Evolutionary conservation across 1,140 invertebrate genomes (phyloP).

Genomic region (Coptotermes formosanus): DNA sequence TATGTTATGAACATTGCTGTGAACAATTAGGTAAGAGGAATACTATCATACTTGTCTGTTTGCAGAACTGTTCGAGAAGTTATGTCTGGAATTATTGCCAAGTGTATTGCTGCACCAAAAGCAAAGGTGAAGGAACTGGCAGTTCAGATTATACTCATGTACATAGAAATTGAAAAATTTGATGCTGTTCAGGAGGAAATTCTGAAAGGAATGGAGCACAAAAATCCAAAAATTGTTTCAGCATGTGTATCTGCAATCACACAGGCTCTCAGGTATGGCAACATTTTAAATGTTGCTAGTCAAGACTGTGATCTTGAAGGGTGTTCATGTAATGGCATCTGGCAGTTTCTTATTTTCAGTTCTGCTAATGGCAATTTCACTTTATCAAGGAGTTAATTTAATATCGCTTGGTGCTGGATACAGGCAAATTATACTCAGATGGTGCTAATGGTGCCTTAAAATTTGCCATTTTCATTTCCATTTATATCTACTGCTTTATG

Average conservation of each 20-base stretch:
- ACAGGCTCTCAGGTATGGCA: slow-evolving; percentile 63
- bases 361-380: too few species aligned
- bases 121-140: slow-evolving; percentile 90
- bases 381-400: too few species aligned
- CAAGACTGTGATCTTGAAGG: neutral
- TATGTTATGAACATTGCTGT: too few species aligned
- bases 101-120: slow-evolving; percentile 89
- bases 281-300: neutral
- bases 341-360: too few species aligned
- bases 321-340: too few species aligned
- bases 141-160: slow-evolving; percentile 87
- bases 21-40: neutral
- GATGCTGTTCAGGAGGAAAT: slow-evolving; percentile 89
- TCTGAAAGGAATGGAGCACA: slow-evolving; percentile 89
- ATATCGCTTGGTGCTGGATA: too few species aligned
- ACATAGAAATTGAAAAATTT: slow-evolving; percentile 94
- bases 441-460: too few species aligned
- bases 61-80: slow-evolving; percentile 85
- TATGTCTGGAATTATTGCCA: slow-evolving; percentile 83
- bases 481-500: too few species aligned
- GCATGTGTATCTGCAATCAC: slow-evolving; percentile 78
- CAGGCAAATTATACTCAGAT: too few species aligned
- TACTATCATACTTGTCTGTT: slow-evolving; percentile 37
- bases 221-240: slow-evolving; percentile 92
- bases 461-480: too few species aligned